Base-by-base conservation (phyloP, 2,113 vertebrate genomes). In the Jaculus jaculus region DNA sequence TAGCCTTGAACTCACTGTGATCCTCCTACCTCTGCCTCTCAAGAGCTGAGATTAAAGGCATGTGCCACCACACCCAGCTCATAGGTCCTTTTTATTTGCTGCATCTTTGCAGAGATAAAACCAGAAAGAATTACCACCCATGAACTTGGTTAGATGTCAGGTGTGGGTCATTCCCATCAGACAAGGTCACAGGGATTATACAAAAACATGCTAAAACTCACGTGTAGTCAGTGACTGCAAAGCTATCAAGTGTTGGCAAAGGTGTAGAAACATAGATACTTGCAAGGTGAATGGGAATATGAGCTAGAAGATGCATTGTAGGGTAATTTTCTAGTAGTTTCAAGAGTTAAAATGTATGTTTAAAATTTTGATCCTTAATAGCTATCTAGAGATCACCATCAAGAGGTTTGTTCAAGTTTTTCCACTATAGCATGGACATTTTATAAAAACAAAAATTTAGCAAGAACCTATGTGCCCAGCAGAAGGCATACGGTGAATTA, bases 21-120 rank as follows among this genome's bases (percentile, higher is more conserved):
- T n/a, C n/a, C n/a, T n/a, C n/a, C n/a, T n/a, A n/a, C n/a, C n/a
- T n/a, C n/a, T n/a, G n/a, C n/a, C n/a, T n/a, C n/a, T n/a, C n/a
- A n/a, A n/a, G n/a, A n/a, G n/a, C n/a, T n/a, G n/a, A n/a, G n/a
- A n/a, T n/a, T n/a, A n/a, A n/a, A n/a, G n/a, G n/a, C n/a, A n/a
- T n/a, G n/a, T n/a, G n/a, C n/a, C n/a, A n/a, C n/a, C n/a, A n/a
- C n/a, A n/a, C n/a, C n/a, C n/a, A n/a, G n/a, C n/a, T n/a, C n/a
- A n/a, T n/a, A n/a, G n/a, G n/a, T 26, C 15, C 30, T 87, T 94
- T 96, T 82, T 81, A 82, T 82, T 85, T 81, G n/a, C 69, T 39
- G 7, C 72, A 32, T 80, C 79, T 83, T 95, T 77, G 51, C 24
- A 94, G 51, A 63, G 61, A 17, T 86, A 77, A 93, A 87, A 28